phyloP scores from a whole-genome alignment of 2,888 invertebrate species.

The Stegophylla sp. region DNA sequence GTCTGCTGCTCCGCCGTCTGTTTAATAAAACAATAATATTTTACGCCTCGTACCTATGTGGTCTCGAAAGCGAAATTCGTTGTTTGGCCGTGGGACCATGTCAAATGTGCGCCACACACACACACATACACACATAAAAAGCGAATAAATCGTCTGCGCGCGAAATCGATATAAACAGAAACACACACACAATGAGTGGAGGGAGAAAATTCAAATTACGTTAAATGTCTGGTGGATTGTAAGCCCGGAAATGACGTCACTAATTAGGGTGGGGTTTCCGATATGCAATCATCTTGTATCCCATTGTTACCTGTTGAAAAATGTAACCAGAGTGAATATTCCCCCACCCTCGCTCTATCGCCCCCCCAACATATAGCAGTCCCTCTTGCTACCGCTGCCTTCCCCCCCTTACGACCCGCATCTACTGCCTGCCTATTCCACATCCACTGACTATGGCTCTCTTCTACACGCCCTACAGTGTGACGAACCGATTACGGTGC shows the following conservation, averaged over 20 bases:
- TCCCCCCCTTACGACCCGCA: not conserved
- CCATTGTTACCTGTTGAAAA: conserved; percentile 58
- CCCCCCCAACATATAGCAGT: no score
- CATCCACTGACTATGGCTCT: conserved; percentile 32
- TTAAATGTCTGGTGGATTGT: conserved; percentile 49
- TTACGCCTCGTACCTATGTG: conserved; percentile 34
- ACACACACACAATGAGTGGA: not conserved
- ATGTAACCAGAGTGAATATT: conserved; percentile 50
- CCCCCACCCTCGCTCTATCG: not conserved
- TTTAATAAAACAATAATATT: conserved; percentile 31
- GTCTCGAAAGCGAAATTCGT: conserved; percentile 58
- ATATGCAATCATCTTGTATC: conserved; percentile 53
- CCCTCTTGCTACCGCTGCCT: not conserved
- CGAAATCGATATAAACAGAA: conserved; percentile 18
- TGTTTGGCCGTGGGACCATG: conserved; percentile 47
- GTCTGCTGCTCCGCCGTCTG: conserved; percentile 1
- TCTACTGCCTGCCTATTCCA: conserved; percentile 4
- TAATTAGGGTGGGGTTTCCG: conserved; percentile 59
- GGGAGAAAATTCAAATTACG: conserved; percentile 32
- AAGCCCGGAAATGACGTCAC: conserved; percentile 58
- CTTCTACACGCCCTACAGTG: conserved; percentile 53
- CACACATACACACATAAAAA: conserved; percentile 16
- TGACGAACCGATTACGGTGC: conserved; percentile 55
- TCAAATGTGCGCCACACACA: conserved; percentile 13
- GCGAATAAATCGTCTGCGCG: conserved; percentile 42